Conservation (phyloP, 2,113 vertebrate species). For the Aegotheles bennettii region DNA sequence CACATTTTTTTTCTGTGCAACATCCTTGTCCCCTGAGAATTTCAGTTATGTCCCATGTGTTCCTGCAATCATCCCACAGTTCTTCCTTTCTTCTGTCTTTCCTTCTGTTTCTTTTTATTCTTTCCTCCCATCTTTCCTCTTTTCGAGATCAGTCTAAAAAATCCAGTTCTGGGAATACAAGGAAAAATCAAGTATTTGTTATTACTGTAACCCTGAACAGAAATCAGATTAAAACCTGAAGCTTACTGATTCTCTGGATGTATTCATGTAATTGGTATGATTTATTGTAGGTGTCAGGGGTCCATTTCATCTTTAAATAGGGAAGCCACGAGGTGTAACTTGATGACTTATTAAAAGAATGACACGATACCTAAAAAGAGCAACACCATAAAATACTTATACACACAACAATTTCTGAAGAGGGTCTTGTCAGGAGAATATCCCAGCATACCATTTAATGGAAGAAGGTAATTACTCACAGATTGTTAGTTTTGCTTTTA, state of each 20-base stretch:
- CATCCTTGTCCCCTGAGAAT: background rate
- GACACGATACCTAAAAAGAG: background rate
- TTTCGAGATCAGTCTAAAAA: background rate
- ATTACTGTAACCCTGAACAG: background rate
- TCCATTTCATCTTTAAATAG: background rate
- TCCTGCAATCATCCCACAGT: background rate
- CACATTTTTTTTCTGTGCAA: background rate
- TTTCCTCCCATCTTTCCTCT: background rate
- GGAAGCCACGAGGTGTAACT: background rate
- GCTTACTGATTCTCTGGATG: background rate
- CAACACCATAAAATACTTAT: background rate
- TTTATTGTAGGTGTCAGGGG: background rate
- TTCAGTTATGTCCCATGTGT: background rate
- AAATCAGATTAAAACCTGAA: background rate
- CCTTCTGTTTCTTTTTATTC: background rate
- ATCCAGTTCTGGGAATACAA: background rate
- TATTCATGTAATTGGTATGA: background rate
- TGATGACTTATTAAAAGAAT: slow-evolving; percentile 4
- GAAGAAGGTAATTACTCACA: slow-evolving; percentile 24
- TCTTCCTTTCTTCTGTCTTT: background rate
- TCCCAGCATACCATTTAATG: background rate
- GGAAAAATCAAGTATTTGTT: background rate
- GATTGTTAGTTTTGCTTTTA: background rate
- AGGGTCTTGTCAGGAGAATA: background rate
- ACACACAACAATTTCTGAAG: background rate